A percentile compares a stretch with the other conserved stretches of the same genome.
These are phyloP conservation scores for Lophochroa leadbeateri DNA, from an alignment of 2,113 vertebrate genomes.

Conservation along the genomic window DNA sequence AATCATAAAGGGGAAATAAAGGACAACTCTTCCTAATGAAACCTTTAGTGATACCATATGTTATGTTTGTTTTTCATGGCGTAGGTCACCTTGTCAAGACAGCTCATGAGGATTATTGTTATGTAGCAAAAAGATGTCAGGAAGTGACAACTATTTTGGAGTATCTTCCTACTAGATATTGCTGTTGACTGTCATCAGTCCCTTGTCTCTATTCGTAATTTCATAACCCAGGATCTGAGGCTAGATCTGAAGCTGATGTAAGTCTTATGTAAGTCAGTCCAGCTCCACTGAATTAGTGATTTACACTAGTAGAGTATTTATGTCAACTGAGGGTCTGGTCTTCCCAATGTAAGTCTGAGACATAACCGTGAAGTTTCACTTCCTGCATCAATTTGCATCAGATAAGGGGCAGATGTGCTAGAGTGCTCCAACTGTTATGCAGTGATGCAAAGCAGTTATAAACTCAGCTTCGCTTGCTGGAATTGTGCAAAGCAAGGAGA, in stretches of 20 bases:
- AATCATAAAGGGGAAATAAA: background rate
- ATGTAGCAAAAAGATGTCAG: background rate
- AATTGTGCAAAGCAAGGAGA: background rate
- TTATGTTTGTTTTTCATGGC: background rate
- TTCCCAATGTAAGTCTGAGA: background rate
- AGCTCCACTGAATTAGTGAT: background rate
- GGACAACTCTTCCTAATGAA: background rate
- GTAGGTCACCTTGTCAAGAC: background rate
- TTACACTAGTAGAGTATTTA: background rate
- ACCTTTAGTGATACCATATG: background rate
- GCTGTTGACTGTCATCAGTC: background rate
- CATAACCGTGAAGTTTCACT: background rate
- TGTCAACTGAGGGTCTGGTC: background rate
- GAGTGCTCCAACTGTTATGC: background rate
- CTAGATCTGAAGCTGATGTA: background rate
- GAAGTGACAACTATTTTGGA: background rate
- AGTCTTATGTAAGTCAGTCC: background rate
- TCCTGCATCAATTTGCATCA: constrained; percentile 14
- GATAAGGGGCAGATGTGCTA: background rate
- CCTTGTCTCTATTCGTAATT: background rate
- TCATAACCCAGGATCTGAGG: background rate
- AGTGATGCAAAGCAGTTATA: background rate
- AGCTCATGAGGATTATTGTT: background rate
- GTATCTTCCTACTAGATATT: background rate
- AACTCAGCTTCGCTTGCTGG: background rate